Percentiles rank a stretch among this genome's conserved stretches.
phyloP scores from a whole-genome alignment of 2,888 invertebrate species.

The Protophormia terraenovae region DNA sequence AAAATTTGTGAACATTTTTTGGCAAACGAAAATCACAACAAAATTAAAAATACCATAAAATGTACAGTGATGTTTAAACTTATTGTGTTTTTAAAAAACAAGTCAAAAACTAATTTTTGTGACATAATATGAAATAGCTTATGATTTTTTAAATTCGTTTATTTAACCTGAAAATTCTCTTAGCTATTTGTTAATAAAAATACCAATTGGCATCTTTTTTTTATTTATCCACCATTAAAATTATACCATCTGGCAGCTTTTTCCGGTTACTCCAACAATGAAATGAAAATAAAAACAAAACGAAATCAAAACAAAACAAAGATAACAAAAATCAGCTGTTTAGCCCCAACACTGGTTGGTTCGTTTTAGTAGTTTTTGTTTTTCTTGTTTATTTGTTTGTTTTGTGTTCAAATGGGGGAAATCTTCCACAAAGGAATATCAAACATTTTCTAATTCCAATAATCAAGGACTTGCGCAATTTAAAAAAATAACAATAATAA shows the following conservation, averaged over 20 bases:
- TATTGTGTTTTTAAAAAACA: too few species aligned
- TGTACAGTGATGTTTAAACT: too few species aligned
- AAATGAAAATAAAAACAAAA: background rate
- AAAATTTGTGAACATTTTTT: too few species aligned
- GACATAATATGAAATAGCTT: too few species aligned
- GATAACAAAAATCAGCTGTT: constrained; percentile 59
- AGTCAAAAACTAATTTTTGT: too few species aligned
- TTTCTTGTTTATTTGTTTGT: background rate
- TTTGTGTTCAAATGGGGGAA: background rate
- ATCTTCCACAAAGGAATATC: constrained; percentile 18
- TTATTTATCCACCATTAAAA: background rate
- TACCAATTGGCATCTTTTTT: background rate
- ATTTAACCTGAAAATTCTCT: too few species aligned
- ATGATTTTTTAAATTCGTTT: too few species aligned
- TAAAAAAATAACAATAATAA: background rate
- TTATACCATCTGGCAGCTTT: constrained; percentile 24
- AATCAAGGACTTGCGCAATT: constrained; percentile 57
- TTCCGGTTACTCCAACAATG: background rate
- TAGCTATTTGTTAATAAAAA: too few species aligned
- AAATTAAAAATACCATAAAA: too few species aligned
- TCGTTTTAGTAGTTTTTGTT: background rate
- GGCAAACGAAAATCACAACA: too few species aligned
- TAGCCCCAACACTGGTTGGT: background rate
- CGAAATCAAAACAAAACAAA: constrained; percentile 52
- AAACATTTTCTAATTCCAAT: constrained; percentile 44